These are phyloP conservation scores for Ailurus styani DNA, from an alignment of 2,113 vertebrate genomes.

Conservation along the genomic window DNA sequence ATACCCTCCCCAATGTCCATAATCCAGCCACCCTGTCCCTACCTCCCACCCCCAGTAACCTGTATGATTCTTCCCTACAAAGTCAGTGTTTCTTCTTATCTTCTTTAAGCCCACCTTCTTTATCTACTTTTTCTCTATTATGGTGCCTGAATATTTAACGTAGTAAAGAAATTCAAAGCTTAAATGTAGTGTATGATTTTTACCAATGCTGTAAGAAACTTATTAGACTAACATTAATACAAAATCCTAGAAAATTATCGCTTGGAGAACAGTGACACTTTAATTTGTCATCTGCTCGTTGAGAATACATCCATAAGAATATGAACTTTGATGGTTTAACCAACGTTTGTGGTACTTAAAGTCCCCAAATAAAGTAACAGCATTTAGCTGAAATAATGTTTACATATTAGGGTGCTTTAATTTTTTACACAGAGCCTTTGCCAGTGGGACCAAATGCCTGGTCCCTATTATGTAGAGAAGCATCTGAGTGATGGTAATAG, in stretches of 20 bases:
- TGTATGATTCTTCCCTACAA: neutral
- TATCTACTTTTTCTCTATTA: neutral
- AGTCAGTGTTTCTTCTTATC: neutral
- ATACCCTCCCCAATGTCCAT: too few species aligned
- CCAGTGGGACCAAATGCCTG: neutral
- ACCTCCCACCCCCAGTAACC: too few species aligned
- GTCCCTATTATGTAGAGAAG: neutral
- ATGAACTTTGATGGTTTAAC: constrained; percentile 30
- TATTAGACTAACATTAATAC: neutral
- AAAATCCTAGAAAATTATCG: constrained; percentile 31
- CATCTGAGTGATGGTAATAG: neutral
- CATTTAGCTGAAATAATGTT: constrained; percentile 27
- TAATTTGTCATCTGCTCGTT: constrained; percentile 40
- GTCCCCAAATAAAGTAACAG: neutral
- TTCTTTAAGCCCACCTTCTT: neutral
- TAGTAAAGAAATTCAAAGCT: neutral
- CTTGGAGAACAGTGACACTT: neutral
- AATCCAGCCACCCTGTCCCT: too few species aligned
- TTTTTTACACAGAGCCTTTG: neutral
- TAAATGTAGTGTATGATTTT: neutral
- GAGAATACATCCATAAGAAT: constrained; percentile 54
- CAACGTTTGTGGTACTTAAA: constrained; percentile 31
- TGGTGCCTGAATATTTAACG: neutral
- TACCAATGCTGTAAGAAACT: neutral
- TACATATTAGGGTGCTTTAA: constrained; percentile 26